Evolutionary conservation across 2,797 vertebrate genomes (phyloP).

Genomic region (Podarcis siculus): DNA sequence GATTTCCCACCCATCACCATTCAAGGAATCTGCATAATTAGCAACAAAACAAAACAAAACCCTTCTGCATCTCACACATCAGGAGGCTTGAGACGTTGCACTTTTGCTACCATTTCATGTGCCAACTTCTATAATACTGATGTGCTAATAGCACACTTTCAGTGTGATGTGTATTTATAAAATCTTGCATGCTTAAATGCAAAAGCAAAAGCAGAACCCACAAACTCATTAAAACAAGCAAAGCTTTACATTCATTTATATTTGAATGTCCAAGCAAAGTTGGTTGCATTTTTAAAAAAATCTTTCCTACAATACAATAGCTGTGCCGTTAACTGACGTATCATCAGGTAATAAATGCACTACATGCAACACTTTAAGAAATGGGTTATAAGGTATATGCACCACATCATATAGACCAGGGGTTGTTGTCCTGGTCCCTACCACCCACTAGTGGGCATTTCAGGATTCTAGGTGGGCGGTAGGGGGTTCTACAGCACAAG

Average conservation of each 20-base stretch:
- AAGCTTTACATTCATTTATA: conserved; percentile 60
- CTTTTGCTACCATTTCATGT: conserved; percentile 57
- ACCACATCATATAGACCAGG: not conserved
- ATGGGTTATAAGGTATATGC: conserved; percentile 13
- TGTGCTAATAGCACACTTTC: conserved; percentile 74
- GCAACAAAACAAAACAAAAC: conserved; percentile 57
- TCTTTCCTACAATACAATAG: conserved; percentile 47
- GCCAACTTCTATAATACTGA: conserved; percentile 59
- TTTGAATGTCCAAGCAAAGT: conserved; percentile 60
- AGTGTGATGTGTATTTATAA: conserved; percentile 50
- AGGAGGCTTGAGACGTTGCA: conserved; percentile 57
- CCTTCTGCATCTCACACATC: conserved; percentile 54
- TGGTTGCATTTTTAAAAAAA: conserved; percentile 37
- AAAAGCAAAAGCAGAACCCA: conserved; percentile 48
- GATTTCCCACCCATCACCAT: conserved; percentile 45
- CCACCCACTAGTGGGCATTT: too few relatives aligned
- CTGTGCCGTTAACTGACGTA: conserved; percentile 40
- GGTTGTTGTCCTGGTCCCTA: too few relatives aligned
- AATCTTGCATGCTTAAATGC: conserved; percentile 53
- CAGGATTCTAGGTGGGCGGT: too few relatives aligned
- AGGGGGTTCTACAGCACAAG: too few relatives aligned
- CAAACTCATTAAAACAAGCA: conserved; percentile 55
- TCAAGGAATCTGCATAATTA: conserved; percentile 70
- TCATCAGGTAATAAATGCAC: conserved; percentile 37
- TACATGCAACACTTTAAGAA: conserved; percentile 45